Evolutionary conservation across 2,113 vertebrate species (phyloP).

Genomic region (Brachypteracias leptosomus): DNA sequence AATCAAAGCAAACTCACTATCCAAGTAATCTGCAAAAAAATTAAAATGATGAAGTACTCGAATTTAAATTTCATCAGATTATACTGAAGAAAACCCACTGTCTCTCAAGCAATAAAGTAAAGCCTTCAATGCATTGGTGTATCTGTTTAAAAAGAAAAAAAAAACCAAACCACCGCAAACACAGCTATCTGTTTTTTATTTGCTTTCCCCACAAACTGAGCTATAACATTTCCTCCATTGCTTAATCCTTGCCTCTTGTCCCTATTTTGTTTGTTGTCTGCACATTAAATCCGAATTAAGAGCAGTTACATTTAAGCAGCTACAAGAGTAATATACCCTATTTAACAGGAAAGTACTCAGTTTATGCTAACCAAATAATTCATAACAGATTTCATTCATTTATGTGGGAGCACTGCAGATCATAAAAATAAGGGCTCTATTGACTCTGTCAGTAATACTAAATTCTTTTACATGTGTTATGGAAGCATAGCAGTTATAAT

Average conservation of each 20-base stretch:
- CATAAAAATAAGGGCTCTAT: background rate
- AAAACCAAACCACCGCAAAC: background rate
- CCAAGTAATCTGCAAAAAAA: background rate
- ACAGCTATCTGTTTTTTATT: background rate
- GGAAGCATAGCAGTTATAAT: background rate
- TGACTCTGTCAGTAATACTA: background rate
- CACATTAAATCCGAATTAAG: background rate
- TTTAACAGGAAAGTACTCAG: background rate
- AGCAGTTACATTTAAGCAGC: background rate
- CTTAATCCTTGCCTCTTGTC: background rate
- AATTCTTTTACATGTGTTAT: background rate
- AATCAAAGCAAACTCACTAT: background rate
- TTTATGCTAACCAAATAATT: background rate
- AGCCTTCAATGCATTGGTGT: background rate
- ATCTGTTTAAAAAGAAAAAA: background rate
- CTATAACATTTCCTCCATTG: background rate
- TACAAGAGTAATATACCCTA: background rate
- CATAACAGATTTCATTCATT: background rate
- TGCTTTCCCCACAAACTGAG: background rate
- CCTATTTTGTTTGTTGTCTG: background rate
- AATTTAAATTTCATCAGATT: background rate
- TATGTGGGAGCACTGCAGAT: background rate
- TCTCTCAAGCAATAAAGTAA: background rate
- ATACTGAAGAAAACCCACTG: background rate
- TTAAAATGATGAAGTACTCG: background rate